Percentiles rank a stretch among this genome's conserved stretches.
Conservation (phyloP, 1,140 invertebrate genomes). For the Megathymus violae region DNA sequence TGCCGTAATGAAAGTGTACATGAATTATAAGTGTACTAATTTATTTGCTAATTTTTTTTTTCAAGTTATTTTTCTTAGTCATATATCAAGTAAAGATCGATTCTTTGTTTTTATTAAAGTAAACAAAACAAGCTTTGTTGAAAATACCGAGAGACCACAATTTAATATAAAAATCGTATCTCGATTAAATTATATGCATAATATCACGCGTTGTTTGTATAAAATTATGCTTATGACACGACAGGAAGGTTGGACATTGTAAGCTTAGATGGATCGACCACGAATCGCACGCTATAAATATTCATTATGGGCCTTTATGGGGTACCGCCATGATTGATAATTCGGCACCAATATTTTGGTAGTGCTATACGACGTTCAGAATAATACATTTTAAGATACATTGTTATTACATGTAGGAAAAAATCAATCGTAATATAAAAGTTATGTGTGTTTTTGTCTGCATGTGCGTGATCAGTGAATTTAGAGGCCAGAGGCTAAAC, state of each 20-base stretch:
- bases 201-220: slow-evolving; percentile 9
- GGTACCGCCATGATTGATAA: slow-evolving; percentile 47
- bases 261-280: slow-evolving; percentile 44
- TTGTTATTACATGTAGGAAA: slow-evolving; percentile 5
- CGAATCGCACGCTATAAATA: slow-evolving; percentile 53
- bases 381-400: not conserved
- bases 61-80: too few relatives aligned
- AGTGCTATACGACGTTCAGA: slow-evolving; percentile 29
- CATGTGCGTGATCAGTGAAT: slow-evolving; percentile 50
- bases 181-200: not conserved
- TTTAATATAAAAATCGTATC: slow-evolving; percentile 5
- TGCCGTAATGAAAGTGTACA: not conserved
- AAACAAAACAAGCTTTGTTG: too few relatives aligned
- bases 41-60: too few relatives aligned
- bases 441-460: slow-evolving; percentile 35
- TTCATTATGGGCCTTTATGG: slow-evolving; percentile 51
- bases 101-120: too few relatives aligned
- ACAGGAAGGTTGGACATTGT: slow-evolving; percentile 50
- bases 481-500: slow-evolving; percentile 47
- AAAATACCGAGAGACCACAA: too few relatives aligned
- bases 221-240: slow-evolving; percentile 20
- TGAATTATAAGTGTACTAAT: not conserved
- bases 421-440: not conserved
- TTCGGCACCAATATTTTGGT: slow-evolving; percentile 43
- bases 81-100: too few relatives aligned